Evolutionary conservation across 1,140 invertebrate genomes (phyloP).

Genomic region (Marisa cornuarietis): DNA sequence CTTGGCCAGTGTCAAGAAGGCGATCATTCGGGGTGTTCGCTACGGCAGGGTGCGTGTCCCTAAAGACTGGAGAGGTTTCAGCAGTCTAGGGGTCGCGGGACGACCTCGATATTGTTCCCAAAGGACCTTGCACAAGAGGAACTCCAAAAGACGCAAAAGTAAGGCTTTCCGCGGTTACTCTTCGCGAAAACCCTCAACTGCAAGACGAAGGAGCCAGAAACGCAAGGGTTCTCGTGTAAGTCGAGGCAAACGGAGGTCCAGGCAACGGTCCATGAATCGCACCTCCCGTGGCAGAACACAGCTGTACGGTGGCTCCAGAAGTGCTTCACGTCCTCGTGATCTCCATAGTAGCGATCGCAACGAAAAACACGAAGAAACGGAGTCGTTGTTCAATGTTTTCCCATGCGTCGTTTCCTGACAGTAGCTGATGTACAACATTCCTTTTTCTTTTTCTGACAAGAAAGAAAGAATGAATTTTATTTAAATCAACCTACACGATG

Average conservation of each 20-base stretch:
- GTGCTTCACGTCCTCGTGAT: too few species aligned
- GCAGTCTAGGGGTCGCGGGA: not conserved
- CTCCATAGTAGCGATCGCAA: not conserved
- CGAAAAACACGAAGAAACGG: not conserved
- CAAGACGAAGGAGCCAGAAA: not conserved
- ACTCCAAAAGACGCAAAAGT: not conserved
- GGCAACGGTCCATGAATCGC: not conserved
- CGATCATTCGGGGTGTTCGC: not conserved
- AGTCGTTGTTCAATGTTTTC: not conserved
- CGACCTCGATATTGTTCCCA: too few species aligned
- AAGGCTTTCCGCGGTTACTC: not conserved
- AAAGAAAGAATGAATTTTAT: not conserved
- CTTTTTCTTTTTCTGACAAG: constrained; percentile 3
- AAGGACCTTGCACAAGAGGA: not conserved
- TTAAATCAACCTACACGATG: too few species aligned
- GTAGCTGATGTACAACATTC: not conserved
- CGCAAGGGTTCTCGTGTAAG: not conserved
- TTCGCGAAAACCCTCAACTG: not conserved
- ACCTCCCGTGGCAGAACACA: not conserved
- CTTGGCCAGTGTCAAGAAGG: not conserved
- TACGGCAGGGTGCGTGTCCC: not conserved
- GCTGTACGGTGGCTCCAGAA: not conserved
- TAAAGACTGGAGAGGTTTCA: not conserved
- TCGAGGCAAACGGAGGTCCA: not conserved
- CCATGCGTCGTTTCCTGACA: not conserved